Evolutionary conservation across 2,113 vertebrate species (phyloP).

Genomic region (Chauna torquata): DNA sequence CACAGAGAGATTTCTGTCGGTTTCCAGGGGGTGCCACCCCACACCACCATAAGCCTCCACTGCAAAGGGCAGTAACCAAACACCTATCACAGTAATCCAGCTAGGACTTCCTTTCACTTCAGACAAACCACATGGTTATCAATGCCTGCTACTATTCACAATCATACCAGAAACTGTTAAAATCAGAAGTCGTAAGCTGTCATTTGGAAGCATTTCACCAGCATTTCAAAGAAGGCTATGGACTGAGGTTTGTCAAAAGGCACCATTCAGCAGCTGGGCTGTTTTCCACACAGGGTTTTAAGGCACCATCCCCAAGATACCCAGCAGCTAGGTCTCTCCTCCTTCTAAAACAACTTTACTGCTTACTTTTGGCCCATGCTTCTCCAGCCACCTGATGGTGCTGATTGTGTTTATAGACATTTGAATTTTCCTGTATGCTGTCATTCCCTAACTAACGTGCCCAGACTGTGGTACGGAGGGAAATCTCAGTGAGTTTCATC

Average conservation of each 20-base stretch:
- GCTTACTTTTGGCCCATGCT: not conserved
- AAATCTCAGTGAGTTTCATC: not conserved
- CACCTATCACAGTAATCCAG: not conserved
- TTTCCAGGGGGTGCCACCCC: not conserved
- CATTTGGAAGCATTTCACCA: not conserved
- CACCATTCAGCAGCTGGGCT: not conserved
- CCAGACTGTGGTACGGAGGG: not conserved
- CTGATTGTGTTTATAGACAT: not conserved
- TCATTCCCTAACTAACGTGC: not conserved
- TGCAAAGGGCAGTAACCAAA: not conserved
- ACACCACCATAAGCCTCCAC: not conserved
- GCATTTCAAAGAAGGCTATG: not conserved
- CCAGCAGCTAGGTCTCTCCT: not conserved
- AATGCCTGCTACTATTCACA: not conserved
- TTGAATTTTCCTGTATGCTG: not conserved
- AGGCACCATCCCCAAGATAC: too few species aligned
- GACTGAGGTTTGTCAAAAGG: not conserved
- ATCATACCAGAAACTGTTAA: not conserved
- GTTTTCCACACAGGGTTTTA: not conserved
- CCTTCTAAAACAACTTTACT: not conserved
- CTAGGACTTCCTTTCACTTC: not conserved
- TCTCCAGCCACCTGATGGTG: fast-evolving
- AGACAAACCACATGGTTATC: not conserved
- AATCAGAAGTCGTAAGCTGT: not conserved
- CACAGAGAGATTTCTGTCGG: not conserved